phyloP scores from a whole-genome alignment of 2,113 vertebrate genomes.

The Pomatostomus ruficeps region DNA sequence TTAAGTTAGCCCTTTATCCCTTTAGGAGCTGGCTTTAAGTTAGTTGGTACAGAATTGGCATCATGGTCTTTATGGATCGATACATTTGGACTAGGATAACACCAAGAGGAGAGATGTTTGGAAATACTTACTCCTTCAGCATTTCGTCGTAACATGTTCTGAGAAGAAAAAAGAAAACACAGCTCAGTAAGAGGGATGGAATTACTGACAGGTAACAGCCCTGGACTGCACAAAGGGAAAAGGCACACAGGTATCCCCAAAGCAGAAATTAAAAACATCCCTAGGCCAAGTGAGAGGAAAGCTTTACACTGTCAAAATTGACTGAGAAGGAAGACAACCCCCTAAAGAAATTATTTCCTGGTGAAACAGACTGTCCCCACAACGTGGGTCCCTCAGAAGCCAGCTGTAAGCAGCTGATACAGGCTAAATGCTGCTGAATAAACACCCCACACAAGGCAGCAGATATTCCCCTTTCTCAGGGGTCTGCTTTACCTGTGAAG shows the following conservation, averaged over 20 bases:
- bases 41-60: background rate
- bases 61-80: rapidly evolving
- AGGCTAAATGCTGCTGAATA: background rate
- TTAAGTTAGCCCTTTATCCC: background rate
- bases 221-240: background rate
- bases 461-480: background rate
- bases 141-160: constrained; percentile 91
- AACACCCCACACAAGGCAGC: background rate
- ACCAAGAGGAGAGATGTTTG: background rate
- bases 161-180: constrained; percentile 66
- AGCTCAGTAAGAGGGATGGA: background rate
- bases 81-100: background rate
- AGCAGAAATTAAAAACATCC: background rate
- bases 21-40: background rate
- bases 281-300: background rate
- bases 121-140: constrained; percentile 76
- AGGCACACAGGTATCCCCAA: background rate
- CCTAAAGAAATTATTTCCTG: background rate
- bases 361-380: background rate
- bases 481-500: constrained; percentile 81
- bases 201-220: background rate
- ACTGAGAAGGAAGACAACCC: background rate
- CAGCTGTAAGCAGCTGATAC: background rate
- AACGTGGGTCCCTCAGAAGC: rapidly evolving
- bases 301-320: background rate